A percentile compares a stretch with the other conserved stretches of the same genome.
These are phyloP conservation scores for Ia io DNA, from an alignment of 2,113 vertebrate species.

Conservation along the genomic window DNA sequence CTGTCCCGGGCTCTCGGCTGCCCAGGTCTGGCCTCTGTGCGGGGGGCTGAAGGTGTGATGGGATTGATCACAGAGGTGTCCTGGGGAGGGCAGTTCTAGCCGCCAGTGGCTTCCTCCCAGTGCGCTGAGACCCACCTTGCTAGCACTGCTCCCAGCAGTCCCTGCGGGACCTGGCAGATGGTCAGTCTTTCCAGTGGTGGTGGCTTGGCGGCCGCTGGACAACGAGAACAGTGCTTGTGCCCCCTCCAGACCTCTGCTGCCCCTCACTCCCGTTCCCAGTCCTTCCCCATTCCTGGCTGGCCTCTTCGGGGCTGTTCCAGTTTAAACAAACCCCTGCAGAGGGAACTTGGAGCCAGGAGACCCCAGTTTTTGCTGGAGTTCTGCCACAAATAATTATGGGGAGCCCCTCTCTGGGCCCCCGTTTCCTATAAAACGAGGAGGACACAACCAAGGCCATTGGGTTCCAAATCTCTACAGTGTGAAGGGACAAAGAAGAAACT, in stretches of 20 bases:
- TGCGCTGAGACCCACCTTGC: not conserved
- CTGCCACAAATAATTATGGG: not conserved
- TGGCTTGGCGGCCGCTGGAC: not conserved
- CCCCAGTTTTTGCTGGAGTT: not conserved
- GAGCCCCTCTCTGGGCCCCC: not conserved
- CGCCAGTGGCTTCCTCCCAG: not conserved
- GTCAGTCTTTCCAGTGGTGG: too few relatives aligned
- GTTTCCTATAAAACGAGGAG: not conserved
- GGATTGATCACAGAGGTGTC: not conserved
- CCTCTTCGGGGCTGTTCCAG: not conserved
- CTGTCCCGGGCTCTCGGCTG: not conserved
- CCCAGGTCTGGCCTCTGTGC: not conserved
- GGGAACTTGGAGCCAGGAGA: not conserved
- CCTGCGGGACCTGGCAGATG: not conserved
- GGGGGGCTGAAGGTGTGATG: not conserved
- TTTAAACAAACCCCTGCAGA: not conserved
- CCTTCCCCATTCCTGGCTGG: not conserved
- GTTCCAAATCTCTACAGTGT: not conserved
- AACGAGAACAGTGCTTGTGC: accelerated
- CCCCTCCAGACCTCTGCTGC: not conserved
- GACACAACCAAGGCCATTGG: not conserved
- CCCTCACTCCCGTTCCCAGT: not conserved
- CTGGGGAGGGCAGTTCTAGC: accelerated
- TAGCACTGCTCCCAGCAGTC: not conserved
- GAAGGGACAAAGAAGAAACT: not conserved